phyloP scores from a whole-genome alignment of 2,113 vertebrate genomes.

The Python bivittatus region DNA sequence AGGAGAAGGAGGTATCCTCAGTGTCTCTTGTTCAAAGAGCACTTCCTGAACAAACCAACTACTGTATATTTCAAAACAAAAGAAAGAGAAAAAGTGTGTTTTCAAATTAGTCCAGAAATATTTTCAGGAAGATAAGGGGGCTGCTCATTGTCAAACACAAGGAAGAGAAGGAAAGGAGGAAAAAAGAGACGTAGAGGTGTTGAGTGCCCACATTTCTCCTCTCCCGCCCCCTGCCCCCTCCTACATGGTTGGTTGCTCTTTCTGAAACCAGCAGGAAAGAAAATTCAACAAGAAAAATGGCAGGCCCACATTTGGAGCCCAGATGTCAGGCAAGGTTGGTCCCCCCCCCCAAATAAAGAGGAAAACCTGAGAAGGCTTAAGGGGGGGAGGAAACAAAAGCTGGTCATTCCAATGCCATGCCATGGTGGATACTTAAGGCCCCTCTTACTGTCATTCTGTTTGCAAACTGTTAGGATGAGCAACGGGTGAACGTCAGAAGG shows the following conservation, averaged over 20 bases:
- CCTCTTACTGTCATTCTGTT: not conserved
- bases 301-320: slow-evolving; percentile 36
- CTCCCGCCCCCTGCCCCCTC: not conserved
- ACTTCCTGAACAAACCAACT: too few relatives aligned
- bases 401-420: slow-evolving; percentile 3
- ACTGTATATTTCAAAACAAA: too few relatives aligned
- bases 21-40: too few relatives aligned
- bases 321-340: slow-evolving; percentile 9
- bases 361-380: not conserved
- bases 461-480: not conserved
- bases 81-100: not conserved
- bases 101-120: not conserved
- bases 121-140: not conserved
- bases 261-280: slow-evolving; percentile 7
- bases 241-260: not conserved
- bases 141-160: not conserved
- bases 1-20: too few relatives aligned
- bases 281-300: slow-evolving; percentile 17
- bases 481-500: not conserved
- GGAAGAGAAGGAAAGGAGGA: not conserved
- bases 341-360: not conserved
- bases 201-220: not conserved
- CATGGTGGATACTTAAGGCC: not conserved
- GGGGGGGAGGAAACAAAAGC: not conserved
- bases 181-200: not conserved